Conservation (phyloP, 2,797 vertebrate genomes). For the Cyprinella venusta region DNA sequence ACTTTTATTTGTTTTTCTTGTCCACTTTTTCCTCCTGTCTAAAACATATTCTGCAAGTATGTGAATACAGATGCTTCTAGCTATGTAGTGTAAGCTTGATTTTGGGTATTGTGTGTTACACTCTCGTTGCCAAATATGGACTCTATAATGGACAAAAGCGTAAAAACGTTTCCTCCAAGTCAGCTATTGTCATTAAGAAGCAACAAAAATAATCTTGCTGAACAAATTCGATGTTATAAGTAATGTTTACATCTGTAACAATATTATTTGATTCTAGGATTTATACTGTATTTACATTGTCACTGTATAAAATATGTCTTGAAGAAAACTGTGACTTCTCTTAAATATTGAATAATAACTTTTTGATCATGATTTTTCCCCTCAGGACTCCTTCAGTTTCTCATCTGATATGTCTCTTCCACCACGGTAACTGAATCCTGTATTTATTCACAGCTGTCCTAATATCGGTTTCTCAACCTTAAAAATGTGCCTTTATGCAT, state of each 20-base stretch:
- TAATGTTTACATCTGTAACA: not conserved
- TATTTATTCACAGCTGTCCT: constrained; percentile 4
- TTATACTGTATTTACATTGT: not conserved
- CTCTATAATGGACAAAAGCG: not conserved
- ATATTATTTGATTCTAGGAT: not conserved
- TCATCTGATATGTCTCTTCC: constrained; percentile 76
- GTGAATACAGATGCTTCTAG: not conserved
- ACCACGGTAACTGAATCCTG: constrained; percentile 78
- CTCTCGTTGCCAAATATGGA: not conserved
- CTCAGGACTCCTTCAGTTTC: constrained; percentile 75
- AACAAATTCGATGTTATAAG: not conserved
- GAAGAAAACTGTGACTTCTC: not conserved
- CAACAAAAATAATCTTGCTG: not conserved
- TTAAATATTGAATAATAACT: not conserved
- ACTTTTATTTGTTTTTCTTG: not conserved
- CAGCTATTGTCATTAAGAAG: not conserved
- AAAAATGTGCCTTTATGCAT: not conserved
- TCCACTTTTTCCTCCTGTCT: not conserved
- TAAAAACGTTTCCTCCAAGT: not conserved
- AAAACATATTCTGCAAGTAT: not conserved
- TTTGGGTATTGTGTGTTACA: not conserved
- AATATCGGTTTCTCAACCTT: not conserved
- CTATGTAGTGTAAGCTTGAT: not conserved
- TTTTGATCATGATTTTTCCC: constrained; percentile 42
- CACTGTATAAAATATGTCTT: not conserved